Evolutionary conservation across 2,797 vertebrate genomes (phyloP), one percentile per base, ranked within the genome.

Genomic region (Danio aesculapii): DNA sequence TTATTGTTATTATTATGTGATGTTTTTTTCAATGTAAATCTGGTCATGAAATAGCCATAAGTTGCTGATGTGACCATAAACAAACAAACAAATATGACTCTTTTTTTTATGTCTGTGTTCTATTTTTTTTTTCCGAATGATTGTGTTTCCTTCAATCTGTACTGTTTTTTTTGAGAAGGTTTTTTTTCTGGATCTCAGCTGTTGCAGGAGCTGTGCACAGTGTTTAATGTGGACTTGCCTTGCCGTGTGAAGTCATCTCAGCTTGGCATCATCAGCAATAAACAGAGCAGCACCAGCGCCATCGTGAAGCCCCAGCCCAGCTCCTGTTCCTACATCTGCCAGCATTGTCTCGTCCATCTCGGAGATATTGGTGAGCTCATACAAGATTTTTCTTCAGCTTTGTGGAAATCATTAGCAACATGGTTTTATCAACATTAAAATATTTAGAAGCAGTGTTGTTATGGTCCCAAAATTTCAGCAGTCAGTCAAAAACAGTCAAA

Each of bases 301-400:
- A 97, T 99, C 64, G 96, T 99, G 90, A 99, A 97, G 68, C 98
- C 98, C 0, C 98, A 99, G 79, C 97, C 98, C 86, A 99, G 98
- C 90, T 99, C 98, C 89, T 99, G 98, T 91, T 98, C 97, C 52
- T 99, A 99, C 91, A 98, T 99, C 94, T 99, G 98, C 96, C 98
- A 99, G 96, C 98, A 99, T 94, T 99, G 98, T 96, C 97, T 99
- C 86, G 98, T 99, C 84, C 98, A 99, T 90, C 96, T 99, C 12
- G 98, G 98, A 91, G 98, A 99, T 92, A 99, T 99, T 3, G 98
- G 98, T 99, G 88, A 95, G 94, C 47, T 17, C 57, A 17, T 49
- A 75, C 17, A 13, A 43, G 8, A 0, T 2, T 5, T 52, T 49
- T 67, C 16, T 14, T 6, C 47, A 3, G 52, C 13, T 49, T 39